Base-by-base conservation (phyloP, 2,888 invertebrate species). In the Tipula helvola region DNA sequence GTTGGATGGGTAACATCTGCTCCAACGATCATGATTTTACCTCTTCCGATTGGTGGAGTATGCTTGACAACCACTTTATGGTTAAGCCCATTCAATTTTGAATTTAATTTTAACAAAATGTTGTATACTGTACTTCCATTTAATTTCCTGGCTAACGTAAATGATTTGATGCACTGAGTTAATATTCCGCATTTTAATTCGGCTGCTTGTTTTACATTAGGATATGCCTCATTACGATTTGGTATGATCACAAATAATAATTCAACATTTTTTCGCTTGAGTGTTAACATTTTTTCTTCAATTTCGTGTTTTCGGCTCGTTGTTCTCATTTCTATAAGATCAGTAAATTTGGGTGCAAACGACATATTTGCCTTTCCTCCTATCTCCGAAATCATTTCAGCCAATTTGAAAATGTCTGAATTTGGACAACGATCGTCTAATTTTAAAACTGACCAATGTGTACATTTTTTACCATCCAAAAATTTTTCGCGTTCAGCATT, bases 1-100 rank as follows among this genome's bases (percentile, higher is more conserved):
- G 96, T 94, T 0, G 98, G 97, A 92, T 98, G 98, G 0, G 98
- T 97, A 5, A 98, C 98, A 91, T 98, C 98, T 7, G 97, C 97
- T 0, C 98, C 98, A 57, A 97, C 93, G 16, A 95, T 93, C 93
- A 94, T 94, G 0, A 90, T 89, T 87, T 90, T 89, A 2, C 71
- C 36, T 0, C 71, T 41, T 18, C 12, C 12, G 5, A 44, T 85
- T 10, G 16, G 39, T 18, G 85, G 85, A 3, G 4, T 42, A 44
- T 18, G 5, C 5, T 88, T 87, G 3, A 88, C 86, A 0, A 89
- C 87, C 5, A 93, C 89, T 41, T 89, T 90, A 89, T 97, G 96
- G 92, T 97, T 97, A 0, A 94, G 91, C 0, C 97, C 97, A 91
- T 96, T 96, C 87, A 97, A 89, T 91, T 98, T 98, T 0, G 96